Base-by-base conservation (phyloP, 1,140 invertebrate species). In the Drosophila busckii region DNA sequence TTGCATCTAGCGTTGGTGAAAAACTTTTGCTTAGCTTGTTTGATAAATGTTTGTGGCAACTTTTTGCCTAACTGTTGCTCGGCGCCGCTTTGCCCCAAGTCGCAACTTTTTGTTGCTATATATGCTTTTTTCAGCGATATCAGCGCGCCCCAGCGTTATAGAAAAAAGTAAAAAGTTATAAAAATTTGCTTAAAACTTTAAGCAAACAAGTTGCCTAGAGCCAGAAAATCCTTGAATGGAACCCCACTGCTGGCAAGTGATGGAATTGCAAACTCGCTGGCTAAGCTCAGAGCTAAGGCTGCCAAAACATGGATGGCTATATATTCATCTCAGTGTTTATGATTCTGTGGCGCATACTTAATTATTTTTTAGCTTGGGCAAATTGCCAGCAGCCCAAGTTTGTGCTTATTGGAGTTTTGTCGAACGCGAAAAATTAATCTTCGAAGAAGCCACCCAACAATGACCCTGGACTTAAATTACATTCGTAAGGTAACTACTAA, bases 1-100 rank as follows among this genome's bases (percentile, higher is more conserved):
- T 41, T 37, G 10, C 9, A 6, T 37, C 40, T 37, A 38, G 9
- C 34, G 32, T 28, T 64, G 56, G 60, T 35, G 56, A 28, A 66
- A 66, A 66, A 9, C 23, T 65, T 70, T 32, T 34, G 48, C 46
- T 32, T 40, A 50, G 62, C 71, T 58, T 50, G 68, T 46, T 78
- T 71, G 73, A 78, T 73, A 78, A 78, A 78, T 78, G 71, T 80
- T 78, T 73, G 48, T 63, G 44, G 55, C 50, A 68, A 78, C 75
- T 78, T 78, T 78, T 37, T 12, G 68, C 68, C 75, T 73, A 78
- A 78, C 71, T 78, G 71, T 78, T 78, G 71, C 71, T 63, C 35
- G 9, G 56, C 29, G 48, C 37, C 41, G 42, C 40, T 38, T 41
- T 46, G 48, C 28, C 60, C 44, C 55, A 38, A 48, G 34, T 53